Evolutionary conservation across 2,888 invertebrate species (phyloP), one percentile per base, ranked within the genome.

Genomic region (Erynnis tages): DNA sequence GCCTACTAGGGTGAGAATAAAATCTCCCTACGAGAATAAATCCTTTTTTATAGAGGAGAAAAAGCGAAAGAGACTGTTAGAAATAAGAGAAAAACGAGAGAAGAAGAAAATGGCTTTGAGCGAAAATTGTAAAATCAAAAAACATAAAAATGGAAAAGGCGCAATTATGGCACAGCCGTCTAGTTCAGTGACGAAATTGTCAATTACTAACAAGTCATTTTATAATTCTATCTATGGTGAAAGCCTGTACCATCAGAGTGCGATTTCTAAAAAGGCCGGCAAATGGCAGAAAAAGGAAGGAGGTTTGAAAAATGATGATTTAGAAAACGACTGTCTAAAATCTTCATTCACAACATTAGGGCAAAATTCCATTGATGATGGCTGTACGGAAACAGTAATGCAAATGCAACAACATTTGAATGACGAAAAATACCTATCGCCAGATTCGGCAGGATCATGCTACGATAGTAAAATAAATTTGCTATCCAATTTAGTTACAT

Each of bases 151-250:
- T 40, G 65, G 60, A 1, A 83, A 73, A 63, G 69, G 69, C 5
- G 57, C 59, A 3, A 54, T 72, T 19, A 67, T 73, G 66, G 80
- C 86, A 3, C 84, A 83, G 56, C 61, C 81, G 1, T 76, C 82
- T 1, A 85, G 64, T 53, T 88, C 87, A 1, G 85, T 88, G 2
- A 86, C 88, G 0, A 84, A 82, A 59, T 59, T 89, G n/a, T 85
- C 87, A 1, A 87, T 89, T 44, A 81, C 82, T 1, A 88, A 88
- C 59, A 89, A 87, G 60, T 82, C 86, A 1, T 87, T 87, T 62
- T 87, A 88, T 58, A 82, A 83, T 59, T 87, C 86, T 5, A 87
- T 89, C 56, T 89, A 84, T 53, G 88, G 88, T 0, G 76, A 82
- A 17, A 65, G 58, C 25, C 8, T 57, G 8, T 66, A 70, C 19